Evolutionary conservation across 2,888 invertebrate genomes (phyloP).

Genomic region (Biston stratarius): DNA sequence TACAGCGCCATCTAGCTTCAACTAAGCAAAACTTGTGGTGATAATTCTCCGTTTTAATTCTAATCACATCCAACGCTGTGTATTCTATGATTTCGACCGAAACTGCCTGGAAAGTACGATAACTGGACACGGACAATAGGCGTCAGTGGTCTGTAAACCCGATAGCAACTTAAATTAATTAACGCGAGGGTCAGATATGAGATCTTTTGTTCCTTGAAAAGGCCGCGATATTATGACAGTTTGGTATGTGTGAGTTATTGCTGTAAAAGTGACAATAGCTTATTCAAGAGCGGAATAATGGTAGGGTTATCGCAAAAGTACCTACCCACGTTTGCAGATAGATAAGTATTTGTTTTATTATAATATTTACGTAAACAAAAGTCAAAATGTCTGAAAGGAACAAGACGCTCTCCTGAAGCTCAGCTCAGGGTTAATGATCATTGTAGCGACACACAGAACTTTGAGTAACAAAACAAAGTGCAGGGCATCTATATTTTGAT

Average conservation of each 20-base stretch:
- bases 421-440: too few species aligned
- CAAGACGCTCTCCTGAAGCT: too few species aligned
- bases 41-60: not conserved
- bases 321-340: not conserved
- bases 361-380: too few species aligned
- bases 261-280: constrained; percentile 28
- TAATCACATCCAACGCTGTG: constrained; percentile 6
- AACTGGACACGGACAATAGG: constrained; percentile 60
- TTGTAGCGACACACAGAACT: too few species aligned
- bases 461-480: too few species aligned
- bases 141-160: constrained; percentile 62
- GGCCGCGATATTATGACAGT: constrained; percentile 45
- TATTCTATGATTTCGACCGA: constrained; percentile 39
- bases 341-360: too few species aligned
- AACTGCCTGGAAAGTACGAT: constrained; percentile 51
- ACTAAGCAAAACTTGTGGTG: too few species aligned
- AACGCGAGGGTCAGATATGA: constrained; percentile 54
- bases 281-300: constrained; percentile 23
- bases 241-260: constrained; percentile 37
- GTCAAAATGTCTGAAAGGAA: too few species aligned
- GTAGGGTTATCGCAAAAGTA: constrained; percentile 23
- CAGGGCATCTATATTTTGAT: too few species aligned
- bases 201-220: constrained; percentile 48
- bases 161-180: constrained; percentile 67
- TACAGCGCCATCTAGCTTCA: too few species aligned